phyloP scores from a whole-genome alignment of 2,797 vertebrate genomes.

The Cichlasoma orientale region DNA sequence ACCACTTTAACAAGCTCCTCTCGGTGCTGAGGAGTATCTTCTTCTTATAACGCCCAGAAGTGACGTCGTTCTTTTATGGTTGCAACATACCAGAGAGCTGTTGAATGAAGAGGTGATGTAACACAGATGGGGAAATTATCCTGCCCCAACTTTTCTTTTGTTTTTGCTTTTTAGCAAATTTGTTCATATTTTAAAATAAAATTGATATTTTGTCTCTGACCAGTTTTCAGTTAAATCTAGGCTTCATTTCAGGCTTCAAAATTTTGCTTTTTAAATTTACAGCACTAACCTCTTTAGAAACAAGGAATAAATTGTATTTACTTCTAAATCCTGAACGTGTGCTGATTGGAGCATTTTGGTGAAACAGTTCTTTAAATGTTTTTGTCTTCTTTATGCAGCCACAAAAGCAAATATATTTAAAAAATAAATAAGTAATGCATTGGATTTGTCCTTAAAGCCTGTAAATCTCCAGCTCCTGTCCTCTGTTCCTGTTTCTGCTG shows the following conservation, averaged over 20 bases:
- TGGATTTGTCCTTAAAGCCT: slow-evolving; percentile 25
- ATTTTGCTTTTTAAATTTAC: not conserved
- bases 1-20: not conserved
- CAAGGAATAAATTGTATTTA: not conserved
- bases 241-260: too few species aligned
- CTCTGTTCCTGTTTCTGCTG: slow-evolving; percentile 15
- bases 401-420: slow-evolving; percentile 2
- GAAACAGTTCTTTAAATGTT: not conserved
- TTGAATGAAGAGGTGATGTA: too few species aligned
- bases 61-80: not conserved
- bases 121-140: too few species aligned
- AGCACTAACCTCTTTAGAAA: not conserved
- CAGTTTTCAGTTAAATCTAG: not conserved
- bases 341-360: not conserved
- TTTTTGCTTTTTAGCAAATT: not conserved
- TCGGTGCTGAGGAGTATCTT: not conserved
- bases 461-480: slow-evolving; percentile 26
- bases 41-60: not conserved
- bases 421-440: not conserved
- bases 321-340: not conserved
- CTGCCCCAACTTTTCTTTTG: too few species aligned
- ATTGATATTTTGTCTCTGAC: not conserved
- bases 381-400: not conserved
- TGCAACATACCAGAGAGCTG: too few species aligned
- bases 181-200: not conserved